Base-by-base conservation (phyloP, 2,797 vertebrate species). In the Pipistrellus pygmaeus region DNA sequence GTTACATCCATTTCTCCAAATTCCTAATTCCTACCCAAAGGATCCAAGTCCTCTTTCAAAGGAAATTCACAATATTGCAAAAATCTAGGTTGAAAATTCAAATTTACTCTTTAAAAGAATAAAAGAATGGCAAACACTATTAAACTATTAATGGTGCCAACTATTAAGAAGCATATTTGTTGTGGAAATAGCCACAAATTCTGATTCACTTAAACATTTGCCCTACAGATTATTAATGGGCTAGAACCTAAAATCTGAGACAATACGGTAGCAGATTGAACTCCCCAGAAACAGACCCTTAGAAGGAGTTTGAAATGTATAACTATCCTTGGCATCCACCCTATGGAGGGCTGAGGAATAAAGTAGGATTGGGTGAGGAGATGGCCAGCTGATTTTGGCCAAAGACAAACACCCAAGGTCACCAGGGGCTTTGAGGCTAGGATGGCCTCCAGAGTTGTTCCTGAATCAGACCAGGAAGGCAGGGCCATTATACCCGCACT, bases 101-200 rank as follows among this genome's bases (percentile, higher is more conserved):
- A 62, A 82, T 88, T 95, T 85, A 71, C 27, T 73, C 13, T 77
- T 90, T 71, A 71, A 92, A 91, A 89, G 4, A 89, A 32, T 21
- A 83, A 64, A 20, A 72, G 17, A 68, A 81, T 69, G 25, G 13
- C 35, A n/a, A 95, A 93, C 77, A 35, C 11, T 55, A 68, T 83
- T 73, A 48, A 93, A 48, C 17, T 41, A 46, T 55, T 81, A 72
- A 81, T 27, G 21, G 14, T 81, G 2, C 15, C 51, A 92, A 83
- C 4, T 75, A 83, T 66, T 72, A 85, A 90, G 51, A 12, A 69
- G 55, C 18, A 92, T 69, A 73, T 20, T n/a, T 89, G 2, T 68
- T 89, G 1, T 68, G 30, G 21, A 84, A 83, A 72, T 14, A 66
- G 44, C 3, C 32, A 91, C 13, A 78, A 11, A 2, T 83, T 68